Evolutionary conservation across 37 sponge, comb jelly and placozoan species (phyloP).

Genomic region (Beroe ovata): DNA sequence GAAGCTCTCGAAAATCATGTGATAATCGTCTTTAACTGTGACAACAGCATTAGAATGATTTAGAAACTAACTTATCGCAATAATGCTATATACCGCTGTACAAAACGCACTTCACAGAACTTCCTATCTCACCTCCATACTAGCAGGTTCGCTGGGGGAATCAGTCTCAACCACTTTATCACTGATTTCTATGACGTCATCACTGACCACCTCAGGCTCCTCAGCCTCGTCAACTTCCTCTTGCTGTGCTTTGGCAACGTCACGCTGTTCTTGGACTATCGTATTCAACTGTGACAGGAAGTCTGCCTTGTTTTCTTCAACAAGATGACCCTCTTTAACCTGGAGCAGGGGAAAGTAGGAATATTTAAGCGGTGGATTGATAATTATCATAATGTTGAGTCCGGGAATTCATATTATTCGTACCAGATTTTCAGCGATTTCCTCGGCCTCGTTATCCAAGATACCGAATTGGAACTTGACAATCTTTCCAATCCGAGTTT

Average conservation of each 20-base stretch:
- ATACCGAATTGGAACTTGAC: constrained; percentile 62
- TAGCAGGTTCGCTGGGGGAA: neutral
- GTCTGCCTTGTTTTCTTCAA: constrained; percentile 40
- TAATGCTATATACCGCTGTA: too few relatives aligned
- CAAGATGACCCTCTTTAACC: constrained; percentile 37
- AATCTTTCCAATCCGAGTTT: constrained; percentile 60
- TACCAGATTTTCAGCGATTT: constrained; percentile 35
- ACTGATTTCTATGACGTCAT: neutral
- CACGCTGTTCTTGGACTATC: constrained; percentile 34
- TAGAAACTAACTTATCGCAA: too few relatives aligned
- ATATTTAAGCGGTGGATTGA: too few relatives aligned
- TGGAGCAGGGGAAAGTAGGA: too few relatives aligned
- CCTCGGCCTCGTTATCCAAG: constrained; percentile 56
- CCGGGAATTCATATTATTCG: neutral
- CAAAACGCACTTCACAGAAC: too few relatives aligned
- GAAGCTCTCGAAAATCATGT: too few relatives aligned
- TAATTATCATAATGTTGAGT: too few relatives aligned
- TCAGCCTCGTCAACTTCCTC: neutral
- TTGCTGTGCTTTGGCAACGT: neutral
- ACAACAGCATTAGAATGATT: too few relatives aligned
- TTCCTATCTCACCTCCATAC: too few relatives aligned
- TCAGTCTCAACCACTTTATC: neutral
- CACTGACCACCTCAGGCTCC: neutral
- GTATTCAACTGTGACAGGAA: constrained; percentile 28
- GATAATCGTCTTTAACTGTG: too few relatives aligned